phyloP scores from a whole-genome alignment of 2,797 vertebrate genomes.

The Diglossa cyanea region DNA sequence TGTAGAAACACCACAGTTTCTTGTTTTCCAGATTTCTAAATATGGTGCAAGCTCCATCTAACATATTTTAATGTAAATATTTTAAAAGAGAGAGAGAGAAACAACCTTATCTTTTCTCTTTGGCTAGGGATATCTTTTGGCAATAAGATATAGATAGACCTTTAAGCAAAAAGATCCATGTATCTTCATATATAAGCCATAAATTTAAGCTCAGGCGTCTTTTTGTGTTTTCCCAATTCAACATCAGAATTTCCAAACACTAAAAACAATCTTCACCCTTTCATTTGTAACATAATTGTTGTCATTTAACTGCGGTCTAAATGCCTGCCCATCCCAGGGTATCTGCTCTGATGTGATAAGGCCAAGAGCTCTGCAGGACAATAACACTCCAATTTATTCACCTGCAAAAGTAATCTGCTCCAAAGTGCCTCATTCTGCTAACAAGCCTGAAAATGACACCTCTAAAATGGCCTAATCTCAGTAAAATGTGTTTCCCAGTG shows the following conservation, averaged over 20 bases:
- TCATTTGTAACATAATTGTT: neutral
- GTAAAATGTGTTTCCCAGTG: neutral
- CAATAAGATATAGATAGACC: neutral
- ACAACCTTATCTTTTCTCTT: neutral
- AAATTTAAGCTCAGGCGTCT: neutral
- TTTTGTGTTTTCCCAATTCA: neutral
- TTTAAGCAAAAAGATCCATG: neutral
- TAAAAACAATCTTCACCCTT: neutral
- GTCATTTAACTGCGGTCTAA: neutral
- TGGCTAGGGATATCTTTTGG: neutral
- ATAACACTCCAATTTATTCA: slow-evolving; percentile 9
- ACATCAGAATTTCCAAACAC: neutral
- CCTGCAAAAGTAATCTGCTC: neutral
- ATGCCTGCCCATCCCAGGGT: neutral
- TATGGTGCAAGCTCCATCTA: neutral
- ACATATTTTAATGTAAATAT: neutral
- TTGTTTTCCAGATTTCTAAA: neutral
- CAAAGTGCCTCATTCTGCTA: neutral
- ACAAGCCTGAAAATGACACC: neutral
- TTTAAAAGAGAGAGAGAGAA: neutral
- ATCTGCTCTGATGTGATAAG: neutral
- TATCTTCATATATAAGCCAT: neutral
- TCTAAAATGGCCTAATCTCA: neutral
- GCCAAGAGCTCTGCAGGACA: neutral
- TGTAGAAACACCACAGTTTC: neutral